phyloP scores from a whole-genome alignment of 2,888 invertebrate species.

The Vanessa cardui region DNA sequence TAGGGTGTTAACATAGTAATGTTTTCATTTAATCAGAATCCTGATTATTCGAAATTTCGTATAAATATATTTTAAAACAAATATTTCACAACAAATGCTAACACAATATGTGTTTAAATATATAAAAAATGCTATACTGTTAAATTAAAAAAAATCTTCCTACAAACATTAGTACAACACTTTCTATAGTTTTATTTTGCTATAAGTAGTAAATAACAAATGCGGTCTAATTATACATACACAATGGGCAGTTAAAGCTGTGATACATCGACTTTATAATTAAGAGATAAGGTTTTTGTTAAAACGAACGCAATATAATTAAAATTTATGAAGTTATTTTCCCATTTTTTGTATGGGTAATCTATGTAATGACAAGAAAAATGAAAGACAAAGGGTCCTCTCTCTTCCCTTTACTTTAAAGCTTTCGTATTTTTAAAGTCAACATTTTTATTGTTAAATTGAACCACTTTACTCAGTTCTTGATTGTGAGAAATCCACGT shows the following conservation, averaged over 20 bases:
- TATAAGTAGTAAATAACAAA: constrained; percentile 11
- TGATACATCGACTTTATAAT: constrained; percentile 12
- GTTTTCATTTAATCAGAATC: no score
- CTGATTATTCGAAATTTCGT: no score
- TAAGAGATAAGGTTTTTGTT: constrained; percentile 8
- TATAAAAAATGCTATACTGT: not conserved
- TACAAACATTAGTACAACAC: not conserved
- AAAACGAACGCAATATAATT: constrained; percentile 4
- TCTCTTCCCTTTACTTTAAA: no score
- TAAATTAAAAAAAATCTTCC: not conserved
- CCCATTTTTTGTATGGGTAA: not conserved
- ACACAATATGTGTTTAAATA: no score
- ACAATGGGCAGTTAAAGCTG: constrained; percentile 14
- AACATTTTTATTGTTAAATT: no score
- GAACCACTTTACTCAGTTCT: no score
- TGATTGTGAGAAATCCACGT: no score
- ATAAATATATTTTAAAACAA: no score
- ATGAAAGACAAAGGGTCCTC: no score
- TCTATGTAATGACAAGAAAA: not conserved
- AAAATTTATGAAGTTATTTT: constrained; percentile 10
- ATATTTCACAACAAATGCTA: not conserved
- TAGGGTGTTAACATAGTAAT: no score
- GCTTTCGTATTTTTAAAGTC: no score
- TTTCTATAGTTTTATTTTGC: not conserved
- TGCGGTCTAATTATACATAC: constrained; percentile 10